A percentile compares a stretch with the other conserved stretches of the same genome.
Conservation (phyloP, 64 coral and sea anemone species). For the Pocillopora verrucosa region DNA sequence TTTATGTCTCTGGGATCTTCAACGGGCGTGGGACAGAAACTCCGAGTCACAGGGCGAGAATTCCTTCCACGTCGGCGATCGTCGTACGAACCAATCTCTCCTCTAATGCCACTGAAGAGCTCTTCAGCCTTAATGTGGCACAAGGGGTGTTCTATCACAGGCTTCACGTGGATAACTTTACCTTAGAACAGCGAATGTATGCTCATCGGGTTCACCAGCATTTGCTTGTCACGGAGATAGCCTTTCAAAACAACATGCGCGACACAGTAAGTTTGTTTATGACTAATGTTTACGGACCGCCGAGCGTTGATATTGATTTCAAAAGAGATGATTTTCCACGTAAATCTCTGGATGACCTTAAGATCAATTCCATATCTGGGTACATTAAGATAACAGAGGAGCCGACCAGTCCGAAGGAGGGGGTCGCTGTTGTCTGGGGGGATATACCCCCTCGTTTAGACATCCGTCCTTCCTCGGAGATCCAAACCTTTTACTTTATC, state of each 20-base stretch:
- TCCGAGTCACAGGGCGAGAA: slow-evolving; percentile 90
- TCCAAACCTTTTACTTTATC: slow-evolving; percentile 74
- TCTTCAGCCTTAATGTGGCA: slow-evolving; percentile 73
- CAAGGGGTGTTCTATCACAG: slow-evolving; percentile 77
- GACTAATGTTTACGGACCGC: slow-evolving; percentile 45
- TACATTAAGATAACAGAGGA: slow-evolving; percentile 83
- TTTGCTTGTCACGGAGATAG: slow-evolving; percentile 74
- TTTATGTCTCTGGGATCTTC: slow-evolving; percentile 87
- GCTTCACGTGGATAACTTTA: slow-evolving; percentile 46
- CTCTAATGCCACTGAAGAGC: slow-evolving; percentile 11
- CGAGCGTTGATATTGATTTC: slow-evolving; percentile 71
- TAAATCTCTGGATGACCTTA: not conserved
- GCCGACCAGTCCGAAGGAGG: slow-evolving; percentile 57
- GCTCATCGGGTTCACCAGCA: slow-evolving; percentile 77
- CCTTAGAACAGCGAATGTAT: slow-evolving; percentile 76
- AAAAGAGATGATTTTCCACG: slow-evolving; percentile 1
- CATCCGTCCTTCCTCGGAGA: slow-evolving; percentile 20
- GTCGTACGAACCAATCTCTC: slow-evolving; percentile 25
- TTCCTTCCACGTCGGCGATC: slow-evolving; percentile 86
- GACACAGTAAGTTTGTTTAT: slow-evolving; percentile 58
- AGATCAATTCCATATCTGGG: slow-evolving; percentile 60
- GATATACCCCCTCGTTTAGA: slow-evolving; percentile 48
- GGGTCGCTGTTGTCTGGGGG: slow-evolving; percentile 82
- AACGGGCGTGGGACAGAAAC: slow-evolving; percentile 73
- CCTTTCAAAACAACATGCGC: slow-evolving; percentile 52